Conservation (phyloP, 2,888 invertebrate genomes). For the Plagodis dolabraria region DNA sequence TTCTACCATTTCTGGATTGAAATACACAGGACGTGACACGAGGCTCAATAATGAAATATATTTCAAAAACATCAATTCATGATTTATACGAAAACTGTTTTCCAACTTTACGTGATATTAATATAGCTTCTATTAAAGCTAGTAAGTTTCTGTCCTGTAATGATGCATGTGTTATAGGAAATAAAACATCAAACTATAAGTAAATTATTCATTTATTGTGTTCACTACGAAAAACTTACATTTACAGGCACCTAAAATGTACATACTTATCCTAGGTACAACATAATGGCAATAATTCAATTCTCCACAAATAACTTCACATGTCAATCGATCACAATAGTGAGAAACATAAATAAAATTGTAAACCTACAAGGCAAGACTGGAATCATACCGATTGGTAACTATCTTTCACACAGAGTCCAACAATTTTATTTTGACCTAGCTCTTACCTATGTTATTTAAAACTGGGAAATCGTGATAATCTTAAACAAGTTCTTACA, state of each 20-base stretch:
- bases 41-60: constrained; percentile 45
- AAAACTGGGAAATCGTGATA: not conserved
- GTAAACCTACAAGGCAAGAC: constrained; percentile 70
- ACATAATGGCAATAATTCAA: constrained; percentile 80
- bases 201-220: constrained; percentile 71
- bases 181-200: constrained; percentile 29
- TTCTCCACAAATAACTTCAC: constrained; percentile 64
- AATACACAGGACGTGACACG: constrained; percentile 51
- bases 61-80: constrained; percentile 67
- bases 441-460: not conserved
- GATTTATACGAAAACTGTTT: constrained; percentile 17
- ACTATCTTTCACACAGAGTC: constrained; percentile 58
- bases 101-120: too few species aligned
- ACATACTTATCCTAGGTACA: constrained; percentile 82
- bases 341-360: constrained; percentile 71
- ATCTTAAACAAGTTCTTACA: not conserved
- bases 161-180: constrained; percentile 10
- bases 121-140: too few species aligned
- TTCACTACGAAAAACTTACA: constrained; percentile 72
- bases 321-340: constrained; percentile 62
- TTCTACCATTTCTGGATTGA: constrained; percentile 53
- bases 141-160: too few species aligned
- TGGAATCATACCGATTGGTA: constrained; percentile 57
- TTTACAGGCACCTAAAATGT: constrained; percentile 80
- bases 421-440: constrained; percentile 15